Evolutionary conservation across 35 echinoderm and acorn worm genomes (phyloP), one percentile per base, ranked within the genome.

Genomic region (Eucidaris tribuloides): DNA sequence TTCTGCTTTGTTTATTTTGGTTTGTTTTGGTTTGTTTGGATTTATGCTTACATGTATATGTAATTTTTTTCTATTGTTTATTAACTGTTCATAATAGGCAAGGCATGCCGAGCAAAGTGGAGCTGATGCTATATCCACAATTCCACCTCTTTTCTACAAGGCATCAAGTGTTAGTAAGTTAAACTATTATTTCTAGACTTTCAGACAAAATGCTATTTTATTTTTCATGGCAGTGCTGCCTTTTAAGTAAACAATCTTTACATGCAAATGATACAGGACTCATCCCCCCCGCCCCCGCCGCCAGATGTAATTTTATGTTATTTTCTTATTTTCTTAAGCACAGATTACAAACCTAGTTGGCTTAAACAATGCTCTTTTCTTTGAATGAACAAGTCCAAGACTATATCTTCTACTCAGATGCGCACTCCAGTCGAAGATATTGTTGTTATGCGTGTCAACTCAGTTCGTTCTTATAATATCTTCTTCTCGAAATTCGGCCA

Each of bases 131-230:
- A 91, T 91, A 46, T 76, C 70, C 42, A 50, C 74, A 9, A 23
- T 91, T 20, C 59, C 88, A 33, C 71, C 88, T 7, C 37, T 84
- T 0, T 91, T 65, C 41, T 91, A 68, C 81, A 91, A 91, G 27
- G 81, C 88, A 5, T 20, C 45, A 38, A 79, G 35, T 66, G 42
- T 79, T 44, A 74, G 88, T 91, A 79, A 79, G 88, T 79, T 39
- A 0, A 24, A 70, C 0, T 1, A 28, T 23, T 2, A 70, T 20
- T 7, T 34, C 28, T 29, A 28, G 13, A 37, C n/a, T 4, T 18
- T 3, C 11, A 28, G 18, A 23, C n/a, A 15, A 14, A 13, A 19
- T 30, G 27, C 1, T 66, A 30, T 19, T 2, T 34, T 13, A 66
- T 24, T 24, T 25, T 18, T 1, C 2, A 15, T 3, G 17, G 25